Evolutionary conservation across 2,888 invertebrate species (phyloP).

Genomic region (Idaea aversata): DNA sequence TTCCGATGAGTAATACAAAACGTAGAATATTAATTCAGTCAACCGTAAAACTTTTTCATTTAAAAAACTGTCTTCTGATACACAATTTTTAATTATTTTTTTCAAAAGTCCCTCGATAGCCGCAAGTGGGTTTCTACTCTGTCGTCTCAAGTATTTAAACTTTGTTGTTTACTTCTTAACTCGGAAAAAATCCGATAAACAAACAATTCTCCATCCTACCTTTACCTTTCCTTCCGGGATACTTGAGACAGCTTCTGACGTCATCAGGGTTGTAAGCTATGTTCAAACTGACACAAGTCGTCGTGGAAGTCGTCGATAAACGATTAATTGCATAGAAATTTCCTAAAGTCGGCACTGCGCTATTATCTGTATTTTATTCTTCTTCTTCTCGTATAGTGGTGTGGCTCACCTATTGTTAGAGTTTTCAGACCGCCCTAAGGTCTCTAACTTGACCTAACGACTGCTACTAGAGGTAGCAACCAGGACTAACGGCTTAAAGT

Average conservation of each 20-base stretch:
- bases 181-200: conserved; percentile 50
- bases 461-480: too few relatives aligned
- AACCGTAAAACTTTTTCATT: conserved; percentile 2
- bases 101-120: conserved; percentile 54
- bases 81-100: conserved; percentile 56
- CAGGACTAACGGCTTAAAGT: too few relatives aligned
- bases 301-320: too few relatives aligned
- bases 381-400: too few relatives aligned
- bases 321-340: too few relatives aligned
- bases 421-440: too few relatives aligned
- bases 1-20: not conserved
- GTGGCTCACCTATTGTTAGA: too few relatives aligned
- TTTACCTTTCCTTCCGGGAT: conserved; percentile 4
- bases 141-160: conserved; percentile 47
- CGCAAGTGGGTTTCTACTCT: conserved; percentile 20
- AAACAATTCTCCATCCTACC: conserved; percentile 40
- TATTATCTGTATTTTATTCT: too few relatives aligned
- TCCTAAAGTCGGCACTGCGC: too few relatives aligned
- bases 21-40: not conserved
- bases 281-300: not conserved
- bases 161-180: conserved; percentile 30
- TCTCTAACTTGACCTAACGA: too few relatives aligned
- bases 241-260: not conserved
- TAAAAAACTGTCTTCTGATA: conserved; percentile 29
- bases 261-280: not conserved